Conservation (phyloP, 2,888 invertebrate species). For the Pecten maximus region DNA sequence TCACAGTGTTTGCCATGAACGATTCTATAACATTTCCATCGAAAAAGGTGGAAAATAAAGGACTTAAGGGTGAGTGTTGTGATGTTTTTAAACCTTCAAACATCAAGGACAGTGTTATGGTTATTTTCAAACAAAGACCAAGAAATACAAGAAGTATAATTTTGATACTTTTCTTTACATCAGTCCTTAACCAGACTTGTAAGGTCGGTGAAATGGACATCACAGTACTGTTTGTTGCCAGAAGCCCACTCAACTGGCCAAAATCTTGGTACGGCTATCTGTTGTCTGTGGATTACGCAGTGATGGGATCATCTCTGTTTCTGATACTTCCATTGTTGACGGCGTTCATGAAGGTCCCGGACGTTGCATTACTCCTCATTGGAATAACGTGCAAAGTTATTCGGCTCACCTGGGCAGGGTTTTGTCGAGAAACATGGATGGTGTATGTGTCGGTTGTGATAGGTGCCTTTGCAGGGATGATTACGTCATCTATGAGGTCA, state of each 20-base stretch:
- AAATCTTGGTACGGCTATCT: slow-evolving; percentile 80
- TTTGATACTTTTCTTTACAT: slow-evolving; percentile 70
- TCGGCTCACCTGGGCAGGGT: slow-evolving; percentile 75
- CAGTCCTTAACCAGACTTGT: slow-evolving; percentile 75
- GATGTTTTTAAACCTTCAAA: slow-evolving; percentile 62
- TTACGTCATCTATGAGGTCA: slow-evolving; percentile 78
- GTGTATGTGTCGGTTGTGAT: slow-evolving; percentile 77
- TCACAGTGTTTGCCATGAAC: slow-evolving; percentile 71
- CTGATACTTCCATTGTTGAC: slow-evolving; percentile 79
- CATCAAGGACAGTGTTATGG: slow-evolving; percentile 71
- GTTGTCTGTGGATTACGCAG: slow-evolving; percentile 80
- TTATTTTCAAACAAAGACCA: slow-evolving; percentile 67
- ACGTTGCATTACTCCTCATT: slow-evolving; percentile 76
- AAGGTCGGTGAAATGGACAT: slow-evolving; percentile 81
- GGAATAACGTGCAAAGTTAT: slow-evolving; percentile 78
- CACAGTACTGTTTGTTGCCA: slow-evolving; percentile 78
- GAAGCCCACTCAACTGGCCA: slow-evolving; percentile 78
- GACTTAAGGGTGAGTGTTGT: slow-evolving; percentile 54
- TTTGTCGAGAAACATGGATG: slow-evolving; percentile 75
- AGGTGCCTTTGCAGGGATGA: slow-evolving; percentile 78
- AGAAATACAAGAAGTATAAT: slow-evolving; percentile 68
- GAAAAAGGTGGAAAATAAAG: slow-evolving; percentile 51
- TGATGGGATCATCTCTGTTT: slow-evolving; percentile 79
- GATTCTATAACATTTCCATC: slow-evolving; percentile 66
- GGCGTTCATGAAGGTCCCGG: slow-evolving; percentile 69